Evolutionary conservation across 1,140 invertebrate species (phyloP), one percentile per base, ranked within the genome.

Genomic region (Bombus sibiricus): DNA sequence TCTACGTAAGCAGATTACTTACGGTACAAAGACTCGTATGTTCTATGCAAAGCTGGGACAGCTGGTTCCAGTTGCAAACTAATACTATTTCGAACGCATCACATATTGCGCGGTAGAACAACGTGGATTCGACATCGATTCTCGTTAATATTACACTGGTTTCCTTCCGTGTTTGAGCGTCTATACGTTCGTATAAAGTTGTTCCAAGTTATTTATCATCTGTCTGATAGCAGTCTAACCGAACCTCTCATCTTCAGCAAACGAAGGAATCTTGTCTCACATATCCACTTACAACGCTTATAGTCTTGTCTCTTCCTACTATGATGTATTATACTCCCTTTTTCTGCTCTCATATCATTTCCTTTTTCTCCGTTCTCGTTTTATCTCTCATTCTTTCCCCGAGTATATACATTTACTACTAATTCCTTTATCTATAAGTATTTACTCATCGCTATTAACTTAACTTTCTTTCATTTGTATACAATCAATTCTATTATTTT

Each of bases 131-230:
- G 59, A 28, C 37, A 69, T 78, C 88, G 68, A 80, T 78, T 78
- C 72, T n/a, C 62, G 39, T 43, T 74, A 77, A 69, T 81, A n/a
- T 13, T 32, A 39, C 69, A 41, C n/a, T 18, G 32, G 37, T 74
- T 64, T 64, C 57, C 43, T 69, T 59, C n/a, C 32, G 28, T 64
- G 32, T 25, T 34, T 5, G n/a, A 41, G 22, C 59, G 9, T 53
- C 28, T 81, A 34, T 62, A 81, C 62, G 34, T 62, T 34, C 32
- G 39, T 86, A 74, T 62, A 75, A 86, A 62, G 39, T 62, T 62
- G 66, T 83, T 81, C 10, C 25, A 41, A 68, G 86, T 85, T 92
- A 92, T 92, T 91, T 92, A 92, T 91, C 91, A 88, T 87, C 86
- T 69, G 86, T 90, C 89, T 76, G 80, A 88, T 92, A 89, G 76